Conservation (phyloP, 2,888 invertebrate genomes). For the Alsophila aescularia region DNA sequence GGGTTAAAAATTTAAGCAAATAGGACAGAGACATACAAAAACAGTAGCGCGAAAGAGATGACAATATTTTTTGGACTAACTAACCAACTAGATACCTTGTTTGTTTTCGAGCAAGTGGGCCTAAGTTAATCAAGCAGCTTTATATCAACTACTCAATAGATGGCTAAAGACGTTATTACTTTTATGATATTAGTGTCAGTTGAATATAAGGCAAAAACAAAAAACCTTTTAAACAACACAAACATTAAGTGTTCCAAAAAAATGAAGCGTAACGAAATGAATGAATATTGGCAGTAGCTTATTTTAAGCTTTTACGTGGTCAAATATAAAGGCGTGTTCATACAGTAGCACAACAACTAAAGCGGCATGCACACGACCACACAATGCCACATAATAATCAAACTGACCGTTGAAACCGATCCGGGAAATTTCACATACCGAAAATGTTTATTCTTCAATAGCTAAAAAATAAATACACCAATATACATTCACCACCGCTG, state of each 20-base stretch:
- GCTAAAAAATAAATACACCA: conserved; percentile 83
- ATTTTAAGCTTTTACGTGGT: conserved; percentile 44
- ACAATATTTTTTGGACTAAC: too few species aligned
- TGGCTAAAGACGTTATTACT: too few species aligned
- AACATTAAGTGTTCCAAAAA: conserved; percentile 20
- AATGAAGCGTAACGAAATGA: conserved; percentile 46
- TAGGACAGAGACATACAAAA: too few species aligned
- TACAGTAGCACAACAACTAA: conserved; percentile 44
- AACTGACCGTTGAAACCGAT: conserved; percentile 82
- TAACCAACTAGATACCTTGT: too few species aligned
- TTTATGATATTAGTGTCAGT: too few species aligned
- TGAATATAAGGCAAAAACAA: not conserved
- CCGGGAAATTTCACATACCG: conserved; percentile 84
- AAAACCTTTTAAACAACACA: not conserved
- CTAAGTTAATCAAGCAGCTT: too few species aligned
- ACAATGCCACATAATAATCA: conserved; percentile 70
- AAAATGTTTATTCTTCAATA: conserved; percentile 84
- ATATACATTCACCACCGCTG: conserved; percentile 75
- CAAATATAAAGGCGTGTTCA: conserved; percentile 36
- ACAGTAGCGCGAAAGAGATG: too few species aligned
- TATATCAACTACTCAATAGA: too few species aligned
- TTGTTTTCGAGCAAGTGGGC: too few species aligned
- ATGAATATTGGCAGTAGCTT: conserved; percentile 71
- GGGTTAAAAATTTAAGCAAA: too few species aligned
- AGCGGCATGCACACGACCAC: conserved; percentile 76